phyloP scores from a whole-genome alignment of 2,888 invertebrate species.

The Sylvicola cinctus region DNA sequence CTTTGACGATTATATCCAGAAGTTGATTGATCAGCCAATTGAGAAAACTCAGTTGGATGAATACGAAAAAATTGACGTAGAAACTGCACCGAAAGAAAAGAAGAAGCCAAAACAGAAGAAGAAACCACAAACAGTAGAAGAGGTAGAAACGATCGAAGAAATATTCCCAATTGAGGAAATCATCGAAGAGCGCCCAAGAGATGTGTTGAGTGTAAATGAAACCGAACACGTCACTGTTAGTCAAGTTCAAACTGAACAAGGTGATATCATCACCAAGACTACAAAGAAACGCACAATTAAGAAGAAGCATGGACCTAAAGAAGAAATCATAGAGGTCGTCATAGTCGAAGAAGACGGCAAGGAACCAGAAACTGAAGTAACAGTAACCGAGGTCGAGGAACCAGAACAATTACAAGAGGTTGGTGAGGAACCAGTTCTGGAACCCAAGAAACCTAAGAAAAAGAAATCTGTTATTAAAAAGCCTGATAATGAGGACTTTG shows the following conservation, averaged over 20 bases:
- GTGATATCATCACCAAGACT: slow-evolving; percentile 21
- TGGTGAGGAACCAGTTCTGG: no score
- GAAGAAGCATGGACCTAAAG: slow-evolving; percentile 22
- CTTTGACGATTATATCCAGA: slow-evolving; percentile 15
- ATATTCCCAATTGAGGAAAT: not conserved
- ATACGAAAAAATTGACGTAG: slow-evolving; percentile 2
- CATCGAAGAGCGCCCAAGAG: not conserved
- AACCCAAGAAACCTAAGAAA: slow-evolving; percentile 3
- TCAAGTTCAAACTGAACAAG: slow-evolving; percentile 14
- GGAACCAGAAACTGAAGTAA: slow-evolving; percentile 26
- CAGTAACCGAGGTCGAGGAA: slow-evolving; percentile 12
- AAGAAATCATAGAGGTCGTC: slow-evolving; percentile 22
- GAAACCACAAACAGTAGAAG: not conserved
- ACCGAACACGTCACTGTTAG: not conserved
- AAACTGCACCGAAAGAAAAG: not conserved
- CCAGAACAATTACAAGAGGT: no score
- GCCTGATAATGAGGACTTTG: slow-evolving; percentile 14
- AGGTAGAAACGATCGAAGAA: slow-evolving; percentile 5
- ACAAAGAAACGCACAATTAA: slow-evolving; percentile 25
- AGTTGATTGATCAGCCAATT: slow-evolving; percentile 20
- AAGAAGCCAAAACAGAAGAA: not conserved
- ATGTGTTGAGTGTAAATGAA: not conserved
- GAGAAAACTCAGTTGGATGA: slow-evolving; percentile 9
- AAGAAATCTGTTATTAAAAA: slow-evolving; percentile 5
- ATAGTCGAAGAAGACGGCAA: slow-evolving; percentile 19